Base-by-base conservation (phyloP, 2,113 vertebrate genomes). In the Microcebus lehilahytsara region DNA sequence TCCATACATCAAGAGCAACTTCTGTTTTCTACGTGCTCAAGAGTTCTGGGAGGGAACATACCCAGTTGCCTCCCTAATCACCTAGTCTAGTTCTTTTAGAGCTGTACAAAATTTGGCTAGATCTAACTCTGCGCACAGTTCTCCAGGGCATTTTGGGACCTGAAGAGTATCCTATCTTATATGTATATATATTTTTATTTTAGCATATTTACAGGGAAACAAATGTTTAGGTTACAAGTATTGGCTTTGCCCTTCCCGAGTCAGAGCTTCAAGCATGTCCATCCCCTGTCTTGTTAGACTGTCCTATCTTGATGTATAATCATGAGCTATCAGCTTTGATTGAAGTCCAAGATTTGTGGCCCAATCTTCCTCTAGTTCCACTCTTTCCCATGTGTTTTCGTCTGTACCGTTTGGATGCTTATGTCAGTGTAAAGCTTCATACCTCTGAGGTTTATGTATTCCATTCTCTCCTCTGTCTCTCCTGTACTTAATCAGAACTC, bases 361-460 rank as follows among this genome's bases (percentile, higher is more conserved):
- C 8, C 37, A 51, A 19, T 22, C 20, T 17, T 64, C 23, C 22
- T 10, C 67, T 71, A 14, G 14, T 27, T 71, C 1, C 1, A 8
- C 6, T 11, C 49, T 78, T 77, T 66, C 42, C n/a, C 10, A 13
- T 10, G 3, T 16, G 12, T 62, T 91, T 56, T 62, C 22, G 9
- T 91, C 27, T 23, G 27, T 80, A 30, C 3, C 19, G 17, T 56
- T 46, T 37, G 20, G 49, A 85, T 51, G 14, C 13, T 51, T 9
- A 3, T 13, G 0, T 37, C 11, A 25, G 32, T 40, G 5, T 6
- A 16, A 49, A 42, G 9, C 14, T 56, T 14, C 9, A 0, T 20
- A 19, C n/a, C 8, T 13, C 40, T 25, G 56, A 66, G 9, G 23
- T 81, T 53, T 79, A 6, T 71, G 40, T 34, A 4, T n/a, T 49